Evolutionary conservation across 2,888 invertebrate species (phyloP), one percentile per base, ranked within the genome.

Genomic region (Stenchaetothrips biformis): DNA sequence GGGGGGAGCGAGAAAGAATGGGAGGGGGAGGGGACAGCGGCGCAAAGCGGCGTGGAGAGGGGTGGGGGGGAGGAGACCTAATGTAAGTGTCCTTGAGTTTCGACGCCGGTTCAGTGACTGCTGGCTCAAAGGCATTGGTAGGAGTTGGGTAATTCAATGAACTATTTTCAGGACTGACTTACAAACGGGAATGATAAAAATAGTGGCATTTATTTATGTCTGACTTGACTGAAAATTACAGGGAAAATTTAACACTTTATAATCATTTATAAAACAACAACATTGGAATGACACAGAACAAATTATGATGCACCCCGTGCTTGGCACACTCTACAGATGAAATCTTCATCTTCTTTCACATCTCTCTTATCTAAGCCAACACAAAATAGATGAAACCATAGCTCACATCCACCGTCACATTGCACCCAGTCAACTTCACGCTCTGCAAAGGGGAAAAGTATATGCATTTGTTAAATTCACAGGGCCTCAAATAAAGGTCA

Each of bases 321-420:
- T 84, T 85, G 85, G 84, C 91, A 91, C 82, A 88, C 88, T 83
- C 89, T 91, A 88, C 96, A 96, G 81, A 93, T 91, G 86, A 94
- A 96, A 87, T 95, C 95, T 85, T 95, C 95, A 85, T 95, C 94
- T 80, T 94, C 94, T 7, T 93, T 91, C 16, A 97, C 92, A 83
- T 96, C 93, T 82, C 91, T 92, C 74, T 92, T 92, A 81, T 92
- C 92, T 18, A 97, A 89, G 0, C 97, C 97, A 37, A 97, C 95
- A 88, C 98, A 98, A 84, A 94, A 92, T 91, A 96, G 94, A 88
- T 99, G 98, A 89, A 96, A 98, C 98, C 98, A 98, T 85, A 93
- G 92, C 86, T 96, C 94, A 88, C 98, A 98, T 77, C 94, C 95
- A 18, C 94, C 94, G 87, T 99, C 98, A 88, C 98, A 99, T 85